Evolutionary conservation across 1,140 invertebrate species (phyloP).

Genomic region (Zaprionus camerounensis): DNA sequence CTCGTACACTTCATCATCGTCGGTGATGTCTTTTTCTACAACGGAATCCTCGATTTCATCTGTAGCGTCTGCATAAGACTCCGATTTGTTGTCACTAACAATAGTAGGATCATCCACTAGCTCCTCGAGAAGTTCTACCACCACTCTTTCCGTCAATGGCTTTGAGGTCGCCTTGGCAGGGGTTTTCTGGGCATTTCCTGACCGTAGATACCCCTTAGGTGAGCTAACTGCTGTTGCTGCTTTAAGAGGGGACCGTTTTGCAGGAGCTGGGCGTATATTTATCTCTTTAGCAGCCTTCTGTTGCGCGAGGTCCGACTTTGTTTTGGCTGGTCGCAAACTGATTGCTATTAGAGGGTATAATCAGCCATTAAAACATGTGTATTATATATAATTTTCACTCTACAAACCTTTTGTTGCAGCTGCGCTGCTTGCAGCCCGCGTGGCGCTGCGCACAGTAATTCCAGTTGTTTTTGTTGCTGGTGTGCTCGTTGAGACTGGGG

Average conservation of each 20-base stretch:
- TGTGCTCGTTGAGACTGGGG: neutral
- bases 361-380: neutral
- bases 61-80: slow-evolving; percentile 23
- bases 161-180: slow-evolving; percentile 13
- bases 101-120: slow-evolving; percentile 30
- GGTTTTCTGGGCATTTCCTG: neutral
- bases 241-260: slow-evolving; percentile 16
- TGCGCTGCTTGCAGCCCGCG: slow-evolving; percentile 15
- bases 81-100: slow-evolving; percentile 5
- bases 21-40: neutral
- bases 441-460: slow-evolving; percentile 34
- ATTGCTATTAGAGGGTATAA: slow-evolving; percentile 37
- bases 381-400: neutral
- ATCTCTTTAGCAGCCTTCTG: slow-evolving; percentile 32
- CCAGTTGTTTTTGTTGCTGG: slow-evolving; percentile 2
- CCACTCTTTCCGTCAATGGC: neutral
- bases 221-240: slow-evolving; percentile 1
- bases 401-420: slow-evolving; percentile 38
- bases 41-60: slow-evolving; percentile 26
- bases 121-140: slow-evolving; percentile 48
- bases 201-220: slow-evolving; percentile 20
- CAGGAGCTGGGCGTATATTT: slow-evolving; percentile 46
- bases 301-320: slow-evolving; percentile 21
- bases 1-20: slow-evolving; percentile 64
- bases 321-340: slow-evolving; percentile 57